A percentile compares a stretch with the other conserved stretches of the same genome.
phyloP scores from a whole-genome alignment of 2,888 invertebrate genomes.

The Ectemnius cavifrons region DNA sequence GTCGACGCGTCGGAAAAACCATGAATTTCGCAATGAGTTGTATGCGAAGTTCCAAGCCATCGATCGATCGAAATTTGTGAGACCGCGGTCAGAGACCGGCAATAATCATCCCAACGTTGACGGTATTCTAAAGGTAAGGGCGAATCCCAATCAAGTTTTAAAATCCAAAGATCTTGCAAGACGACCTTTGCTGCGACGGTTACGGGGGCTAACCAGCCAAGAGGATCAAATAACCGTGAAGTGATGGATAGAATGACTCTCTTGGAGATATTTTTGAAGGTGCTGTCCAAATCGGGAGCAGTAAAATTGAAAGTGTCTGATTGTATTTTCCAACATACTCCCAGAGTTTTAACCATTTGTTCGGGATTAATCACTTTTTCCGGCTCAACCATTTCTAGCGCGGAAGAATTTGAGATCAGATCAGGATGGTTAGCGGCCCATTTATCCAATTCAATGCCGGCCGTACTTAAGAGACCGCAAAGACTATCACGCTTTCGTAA shows the following conservation, averaged over 20 bases:
- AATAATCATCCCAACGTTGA: background rate
- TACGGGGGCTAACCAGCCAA: slow-evolving; percentile 38
- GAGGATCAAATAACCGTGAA: slow-evolving; percentile 37
- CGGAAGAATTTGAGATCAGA: background rate
- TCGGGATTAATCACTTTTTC: no score
- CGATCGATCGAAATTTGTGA: background rate
- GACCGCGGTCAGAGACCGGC: background rate
- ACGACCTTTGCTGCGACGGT: slow-evolving; percentile 36
- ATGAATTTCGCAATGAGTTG: slow-evolving; percentile 32
- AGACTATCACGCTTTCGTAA: background rate
- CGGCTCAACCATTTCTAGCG: no score
- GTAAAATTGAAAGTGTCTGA: background rate
- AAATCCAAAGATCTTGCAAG: slow-evolving; percentile 40
- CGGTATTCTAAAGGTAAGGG: slow-evolving; percentile 14
- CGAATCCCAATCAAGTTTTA: slow-evolving; percentile 34
- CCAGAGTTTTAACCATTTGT: background rate
- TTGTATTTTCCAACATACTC: background rate
- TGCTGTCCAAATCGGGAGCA: background rate
- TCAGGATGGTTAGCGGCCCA: background rate
- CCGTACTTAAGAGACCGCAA: background rate
- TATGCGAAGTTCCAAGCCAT: slow-evolving; percentile 6
- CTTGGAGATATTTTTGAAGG: background rate
- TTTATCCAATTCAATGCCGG: background rate
- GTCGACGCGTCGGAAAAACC: slow-evolving; percentile 41
- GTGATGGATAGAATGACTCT: background rate